Evolutionary conservation across 2,113 vertebrate species (phyloP).

Genomic region (Catharus fuscescens): DNA sequence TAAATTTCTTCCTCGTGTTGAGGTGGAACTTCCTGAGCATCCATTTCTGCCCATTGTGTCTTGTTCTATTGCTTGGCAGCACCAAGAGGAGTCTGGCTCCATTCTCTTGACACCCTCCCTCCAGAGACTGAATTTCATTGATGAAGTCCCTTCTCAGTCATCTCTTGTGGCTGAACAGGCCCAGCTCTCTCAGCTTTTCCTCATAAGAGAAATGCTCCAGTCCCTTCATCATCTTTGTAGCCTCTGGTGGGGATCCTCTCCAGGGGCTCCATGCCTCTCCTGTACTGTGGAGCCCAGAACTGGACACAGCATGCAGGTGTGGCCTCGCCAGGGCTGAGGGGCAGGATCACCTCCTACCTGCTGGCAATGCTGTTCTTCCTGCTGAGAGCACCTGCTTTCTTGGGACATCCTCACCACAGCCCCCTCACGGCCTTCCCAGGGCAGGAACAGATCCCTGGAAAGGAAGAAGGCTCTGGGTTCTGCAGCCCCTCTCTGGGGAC

Average conservation of each 20-base stretch:
- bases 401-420: background rate
- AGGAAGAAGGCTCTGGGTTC: background rate
- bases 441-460: rapidly evolving
- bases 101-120: background rate
- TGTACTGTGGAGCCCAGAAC: background rate
- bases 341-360: background rate
- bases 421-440: rapidly evolving
- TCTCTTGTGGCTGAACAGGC: background rate
- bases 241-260: background rate
- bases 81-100: background rate
- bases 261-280: background rate
- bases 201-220: background rate
- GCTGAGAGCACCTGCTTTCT: rapidly evolving
- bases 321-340: background rate
- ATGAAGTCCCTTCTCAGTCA: background rate
- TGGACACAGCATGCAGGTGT: background rate
- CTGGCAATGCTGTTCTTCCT: background rate
- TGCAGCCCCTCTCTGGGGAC: background rate
- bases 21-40: background rate
- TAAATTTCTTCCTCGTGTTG: background rate
- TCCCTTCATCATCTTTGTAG: background rate
- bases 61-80: background rate
- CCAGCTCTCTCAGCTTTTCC: background rate
- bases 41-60: background rate
- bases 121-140: background rate